These are phyloP conservation scores for Synaphobranchus kaupii DNA, from an alignment of 2,797 vertebrate species.

Conservation along the genomic window DNA sequence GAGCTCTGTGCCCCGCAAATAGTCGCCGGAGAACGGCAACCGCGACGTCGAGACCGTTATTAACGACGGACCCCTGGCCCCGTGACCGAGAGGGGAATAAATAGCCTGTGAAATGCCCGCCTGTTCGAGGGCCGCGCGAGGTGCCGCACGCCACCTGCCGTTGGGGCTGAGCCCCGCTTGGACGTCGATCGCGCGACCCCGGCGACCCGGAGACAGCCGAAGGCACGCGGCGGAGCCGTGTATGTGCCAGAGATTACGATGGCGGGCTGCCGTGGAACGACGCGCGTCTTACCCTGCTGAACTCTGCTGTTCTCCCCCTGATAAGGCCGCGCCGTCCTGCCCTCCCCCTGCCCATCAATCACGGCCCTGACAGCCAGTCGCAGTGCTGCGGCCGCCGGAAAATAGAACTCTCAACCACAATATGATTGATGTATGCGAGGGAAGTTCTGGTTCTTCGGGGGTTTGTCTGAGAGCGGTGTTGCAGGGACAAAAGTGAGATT, in stretches of 20 bases:
- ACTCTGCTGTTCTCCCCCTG: slow-evolving; percentile 52
- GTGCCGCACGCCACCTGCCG: background rate
- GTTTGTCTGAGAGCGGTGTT: slow-evolving; percentile 57
- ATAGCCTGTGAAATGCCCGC: slow-evolving; percentile 49
- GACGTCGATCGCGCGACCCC: too few relatives aligned
- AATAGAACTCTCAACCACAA: slow-evolving; percentile 60
- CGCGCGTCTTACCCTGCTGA: slow-evolving; percentile 43
- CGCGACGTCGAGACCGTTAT: slow-evolving; percentile 53
- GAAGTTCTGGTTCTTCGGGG: slow-evolving; percentile 52
- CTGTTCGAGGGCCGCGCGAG: slow-evolving; percentile 35
- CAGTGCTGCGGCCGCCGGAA: slow-evolving; percentile 50
- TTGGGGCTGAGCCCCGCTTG: background rate
- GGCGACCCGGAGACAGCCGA: background rate
- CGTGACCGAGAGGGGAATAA: slow-evolving; percentile 35
- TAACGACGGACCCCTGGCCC: slow-evolving; percentile 55
- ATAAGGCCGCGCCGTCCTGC: slow-evolving; percentile 47
- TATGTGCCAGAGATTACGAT: slow-evolving; percentile 48
- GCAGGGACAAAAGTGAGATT: slow-evolving; percentile 16
- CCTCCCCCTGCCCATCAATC: slow-evolving; percentile 68
- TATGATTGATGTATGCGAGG: slow-evolving; percentile 66
- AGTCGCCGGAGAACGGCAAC: slow-evolving; percentile 47
- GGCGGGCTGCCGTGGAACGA: slow-evolving; percentile 38
- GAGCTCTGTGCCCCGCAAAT: slow-evolving; percentile 44
- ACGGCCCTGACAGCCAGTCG: slow-evolving; percentile 55
- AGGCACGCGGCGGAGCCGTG: slow-evolving; percentile 39